Base-by-base conservation (phyloP, 1,140 invertebrate genomes). In the Ceratina japonica region DNA sequence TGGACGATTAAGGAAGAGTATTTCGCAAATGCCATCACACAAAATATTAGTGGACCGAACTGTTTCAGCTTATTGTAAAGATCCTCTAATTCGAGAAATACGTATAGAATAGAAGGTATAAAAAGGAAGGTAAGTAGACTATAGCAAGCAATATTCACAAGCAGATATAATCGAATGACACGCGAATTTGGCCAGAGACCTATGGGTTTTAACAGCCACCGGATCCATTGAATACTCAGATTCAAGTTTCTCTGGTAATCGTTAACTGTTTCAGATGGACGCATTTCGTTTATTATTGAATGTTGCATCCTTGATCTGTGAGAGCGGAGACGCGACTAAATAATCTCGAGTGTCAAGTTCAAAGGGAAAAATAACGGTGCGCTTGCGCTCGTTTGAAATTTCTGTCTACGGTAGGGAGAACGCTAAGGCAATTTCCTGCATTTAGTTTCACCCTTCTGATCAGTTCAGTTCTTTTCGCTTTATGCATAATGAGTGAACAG, bases 41-140 rank as follows among this genome's bases (percentile, higher is more conserved):
- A 86, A 70, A 91, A 91, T n/a, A 81, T 90, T 51, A 90, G 20
- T 0, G 90, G 87, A 3, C 90, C 90, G 1, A 83, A 83, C 0
- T 90, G 74, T 51, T 88, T 90, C 3, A 91, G 37, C 20, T 70
- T 89, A 0, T 85, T 59, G 31, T 84, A 81, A 0, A 54, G 65
- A 44, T 90, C 75, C 2, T 89, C 76, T 3, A 88, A 81, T 8
- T 89, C 87, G 2, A 89, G 58, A 5, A 66, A 20, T 4, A 79
- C 18, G 16, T 54, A 77, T 0, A 73, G 8, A 10, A 4, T 16
- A 22, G 52, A 73, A 0, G 83, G 83, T 8, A 85, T 4, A 1
- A 82, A 70, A 0, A 86, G 52, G 18, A 86, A 85, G 5, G 37
- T 51, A 13, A 86, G 76, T 5, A 85, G 13, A 12, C 27, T 3